A percentile compares a stretch with the other conserved stretches of the same genome.
Evolutionary conservation across 2,113 vertebrate species (phyloP).

Genomic region (Muscicapa adusta): DNA sequence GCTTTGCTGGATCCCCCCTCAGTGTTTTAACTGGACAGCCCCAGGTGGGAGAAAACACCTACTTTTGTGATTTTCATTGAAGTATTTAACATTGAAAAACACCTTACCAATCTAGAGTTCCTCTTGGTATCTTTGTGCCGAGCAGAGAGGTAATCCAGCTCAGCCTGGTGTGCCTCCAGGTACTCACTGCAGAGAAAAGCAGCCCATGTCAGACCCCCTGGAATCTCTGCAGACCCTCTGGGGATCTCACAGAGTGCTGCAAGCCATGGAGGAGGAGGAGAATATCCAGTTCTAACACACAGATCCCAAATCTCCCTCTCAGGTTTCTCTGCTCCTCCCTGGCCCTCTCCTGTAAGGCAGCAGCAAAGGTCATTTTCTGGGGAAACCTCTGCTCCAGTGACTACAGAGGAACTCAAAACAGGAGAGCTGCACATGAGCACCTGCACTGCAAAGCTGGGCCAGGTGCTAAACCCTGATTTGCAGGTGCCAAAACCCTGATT

Average conservation of each 20-base stretch:
- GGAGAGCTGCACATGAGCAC: not conserved
- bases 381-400: not conserved
- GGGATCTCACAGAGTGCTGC: not conserved
- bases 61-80: not conserved
- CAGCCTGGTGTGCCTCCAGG: slow-evolving; percentile 83
- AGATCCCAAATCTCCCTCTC: not conserved
- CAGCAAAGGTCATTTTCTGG: not conserved
- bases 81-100: not conserved
- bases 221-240: rapidly evolving
- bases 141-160: slow-evolving; percentile 86
- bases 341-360: not conserved
- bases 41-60: not conserved
- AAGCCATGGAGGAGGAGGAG: not conserved
- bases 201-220: not conserved
- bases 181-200: slow-evolving; percentile 78
- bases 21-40: not conserved
- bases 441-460: not conserved
- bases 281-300: not conserved
- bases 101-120: slow-evolving; percentile 90
- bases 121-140: slow-evolving; percentile 87
- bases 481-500: too few relatives aligned
- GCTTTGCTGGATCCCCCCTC: not conserved
- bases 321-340: not conserved
- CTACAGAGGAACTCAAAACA: not conserved
- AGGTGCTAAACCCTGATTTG: too few relatives aligned